Base-by-base conservation (phyloP, 1,140 invertebrate species). In the Philotrypesis tridentata region DNA sequence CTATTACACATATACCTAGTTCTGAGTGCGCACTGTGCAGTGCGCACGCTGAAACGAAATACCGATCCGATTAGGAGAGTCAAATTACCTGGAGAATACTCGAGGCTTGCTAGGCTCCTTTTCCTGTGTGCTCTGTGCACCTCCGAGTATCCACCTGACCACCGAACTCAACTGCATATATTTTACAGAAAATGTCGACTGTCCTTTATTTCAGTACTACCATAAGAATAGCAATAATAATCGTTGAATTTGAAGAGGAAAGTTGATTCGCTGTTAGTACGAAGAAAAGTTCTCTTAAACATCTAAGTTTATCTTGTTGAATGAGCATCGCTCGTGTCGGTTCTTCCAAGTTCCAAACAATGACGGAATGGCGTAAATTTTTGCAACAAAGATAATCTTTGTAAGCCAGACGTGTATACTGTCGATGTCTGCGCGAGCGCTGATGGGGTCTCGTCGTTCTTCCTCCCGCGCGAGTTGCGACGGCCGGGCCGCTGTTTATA, bases 21-120 rank as follows among this genome's bases (percentile, higher is more conserved):
- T 21, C 23, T 65, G 61, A 5, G 27, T 31, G 17, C 80, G 75
- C 67, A 31, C n/a, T n/a, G n/a, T 68, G 23, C 21, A 40, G n/a
- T n/a, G n/a, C 12, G 74, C 31, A 43, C 55, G 48, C 14, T 48
- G 21, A 89, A 89, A 89, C 81, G 79, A 79, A 87, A 89, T 85
- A 88, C 88, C 85, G 85, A 91, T 89, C 89, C 89, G 88, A 89
- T 91, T 90, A 91, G 87, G 83, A 79, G 84, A 87, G 87, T 91
- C 86, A 85, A 90, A 89, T 91, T 89, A 89, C 88, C 78, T 37
- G 79, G 78, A 70, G 83, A 72, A 83, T 84, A 82, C 84, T 82
- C 80, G 29, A 55, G 37, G 72, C 43, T 80, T 70, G 75, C 48
- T 73, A 40, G 40, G 31, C 82, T 74, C 65, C 48, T 73, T 83